phyloP scores from a whole-genome alignment of 2,113 vertebrate genomes.

The Peromyscus californicus region DNA sequence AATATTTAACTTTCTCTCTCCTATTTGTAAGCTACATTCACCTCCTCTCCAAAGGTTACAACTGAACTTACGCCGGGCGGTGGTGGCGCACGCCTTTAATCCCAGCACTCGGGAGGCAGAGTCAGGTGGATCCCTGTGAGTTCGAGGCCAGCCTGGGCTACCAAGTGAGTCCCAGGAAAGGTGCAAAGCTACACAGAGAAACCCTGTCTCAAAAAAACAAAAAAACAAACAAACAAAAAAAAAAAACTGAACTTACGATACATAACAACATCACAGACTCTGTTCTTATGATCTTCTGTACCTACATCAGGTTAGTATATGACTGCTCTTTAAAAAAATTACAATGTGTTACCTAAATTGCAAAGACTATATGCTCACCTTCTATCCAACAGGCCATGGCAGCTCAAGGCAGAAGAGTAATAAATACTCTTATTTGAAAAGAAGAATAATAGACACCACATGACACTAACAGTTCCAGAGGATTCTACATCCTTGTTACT shows the following conservation, averaged over 20 bases:
- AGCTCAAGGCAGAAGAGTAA: not conserved
- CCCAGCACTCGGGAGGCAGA: no score
- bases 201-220: no score
- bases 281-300: not conserved
- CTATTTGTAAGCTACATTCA: constrained; percentile 12
- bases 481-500: not conserved
- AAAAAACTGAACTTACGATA: not conserved
- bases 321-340: not conserved
- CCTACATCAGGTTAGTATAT: not conserved
- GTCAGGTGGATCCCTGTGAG: no score
- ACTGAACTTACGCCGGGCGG: not conserved
- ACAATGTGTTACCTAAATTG: not conserved
- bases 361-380: not conserved
- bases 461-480: not conserved
- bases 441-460: not conserved
- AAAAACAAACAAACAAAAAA: no score
- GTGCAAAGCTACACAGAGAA: no score
- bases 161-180: no score
- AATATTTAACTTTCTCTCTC: not conserved
- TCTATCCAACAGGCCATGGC: not conserved
- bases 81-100: no score
- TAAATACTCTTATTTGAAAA: not conserved
- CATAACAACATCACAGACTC: not conserved
- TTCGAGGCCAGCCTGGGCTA: no score
- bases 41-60: not conserved